Base-by-base conservation (phyloP, 2,888 invertebrate species). In the Tubulanus polymorphus region DNA sequence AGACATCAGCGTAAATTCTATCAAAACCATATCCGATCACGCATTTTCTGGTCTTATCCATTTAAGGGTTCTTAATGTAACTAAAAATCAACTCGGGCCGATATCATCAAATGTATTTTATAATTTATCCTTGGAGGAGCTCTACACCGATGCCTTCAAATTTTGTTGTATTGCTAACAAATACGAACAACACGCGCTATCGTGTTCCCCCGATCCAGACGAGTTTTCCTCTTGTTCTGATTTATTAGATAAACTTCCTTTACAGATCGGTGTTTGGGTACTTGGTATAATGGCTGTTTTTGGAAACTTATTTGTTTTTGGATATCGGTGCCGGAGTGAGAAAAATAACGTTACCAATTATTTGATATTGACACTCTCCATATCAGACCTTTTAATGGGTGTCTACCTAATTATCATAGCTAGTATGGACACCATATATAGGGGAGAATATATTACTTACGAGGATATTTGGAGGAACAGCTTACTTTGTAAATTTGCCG, bases 401-500 rank as follows among this genome's bases (percentile, higher is more conserved):
- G 53, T 72, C 3, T 73, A 73, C 53, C 58, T 73, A 51, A 49
- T 72, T 2, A 63, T 70, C 10, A 74, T 73, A n/a, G 73, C 72
- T 10, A 61, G 64, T 5, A 71, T 71, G 3, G 73, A 73, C 49
- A 60, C 63, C 2, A 55, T 68, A 48, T 73, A 72, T 54, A 46
- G 61, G 30, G 70, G 70, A 3, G 54, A 57, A 5, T 73, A 73
- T 55, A 67, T 72, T 25, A 67, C 67, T 51, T 61, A 67, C 25
- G 55, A 46, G 20, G 66, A 66, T 1, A 54, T 57, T 6, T 79
- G 79, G 79, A 63, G 75, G 3, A 61, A 65, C 5, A 74, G 74
- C 53, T 53, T 55, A 12, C 63, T 73, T 15, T 80, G 80, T 54
- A 72, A 74, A 29, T 57, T 75, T 15, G 77, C 78, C 10, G 80